Evolutionary conservation across 2,113 vertebrate genomes (phyloP), one percentile per base, ranked within the genome.

Genomic region (Pachyramphus minor): DNA sequence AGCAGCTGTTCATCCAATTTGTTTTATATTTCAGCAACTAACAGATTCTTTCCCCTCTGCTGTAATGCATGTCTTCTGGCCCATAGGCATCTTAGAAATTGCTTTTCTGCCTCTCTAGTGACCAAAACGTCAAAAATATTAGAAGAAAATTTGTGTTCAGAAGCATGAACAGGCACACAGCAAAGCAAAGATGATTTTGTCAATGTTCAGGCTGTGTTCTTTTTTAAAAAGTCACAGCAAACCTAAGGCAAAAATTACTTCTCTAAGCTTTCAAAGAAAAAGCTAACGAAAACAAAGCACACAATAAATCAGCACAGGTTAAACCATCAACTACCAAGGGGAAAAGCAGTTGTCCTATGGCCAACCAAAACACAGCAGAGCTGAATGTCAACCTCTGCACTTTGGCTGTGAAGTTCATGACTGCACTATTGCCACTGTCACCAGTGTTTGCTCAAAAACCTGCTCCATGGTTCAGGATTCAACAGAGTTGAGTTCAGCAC

Each of bases 1-100:
- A 97, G 96, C 96, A 96, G 93, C 96, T 97, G 96, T 96, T 97
- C 96, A 96, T 97, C 96, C 97, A 96, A 97, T 97, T 97, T 97
- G 96, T 96, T 96, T 97, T 97, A 95, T 90, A 95, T 96, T 96
- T 97, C 96, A 96, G 92, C 96, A 96, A 91, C 94, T 91, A 96
- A 90, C 90, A 94, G 96, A 96, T 94, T 95, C 89, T 95, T 96
- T 96, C 87, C 95, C 80, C 95, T 92, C 95, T 97, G 94, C 84
- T 93, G 90, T 87, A 96, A 96, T 91, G 90, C 79, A 81, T 69
- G 92, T 96, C 94, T 94, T 93, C 80, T 88, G 90, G 95, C 93
- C 97, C 90, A 93, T 6, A 92, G 95, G 96, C 90, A 93, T 95
- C 95, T 95, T 87, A 88, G 82, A 94, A 94, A 90, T 90, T 91